Evolutionary conservation across 2,113 vertebrate genomes (phyloP), one percentile per base, ranked within the genome.

Genomic region (Chloebia gouldiae): DNA sequence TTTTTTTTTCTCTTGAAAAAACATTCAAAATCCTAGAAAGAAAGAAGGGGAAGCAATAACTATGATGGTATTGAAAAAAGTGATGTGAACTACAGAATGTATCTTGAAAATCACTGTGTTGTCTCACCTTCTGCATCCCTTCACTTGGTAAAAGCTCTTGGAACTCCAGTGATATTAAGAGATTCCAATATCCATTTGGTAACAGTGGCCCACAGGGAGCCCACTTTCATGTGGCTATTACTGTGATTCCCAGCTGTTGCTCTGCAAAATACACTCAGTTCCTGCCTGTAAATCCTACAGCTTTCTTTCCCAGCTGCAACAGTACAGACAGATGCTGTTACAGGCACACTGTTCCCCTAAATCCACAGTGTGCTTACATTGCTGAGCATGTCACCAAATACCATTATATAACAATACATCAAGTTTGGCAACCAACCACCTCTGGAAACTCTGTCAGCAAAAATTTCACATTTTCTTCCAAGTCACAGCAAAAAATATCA

Each of bases 331-430:
- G 80, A 86, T 60, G 79, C 63, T 42, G 50, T 54, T 57, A 79
- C 3, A 56, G 57, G 75, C 61, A 56, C 30, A 37, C 47, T n/a
- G 81, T n/a, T 82, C 63, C 66, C 39, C 84, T 66, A 84, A 89
- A 86, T 17, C 68, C 84, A 54, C 0, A 0, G 42, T 6, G 1
- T 10, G 40, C 61, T 79, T 9, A 5, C 31, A n/a, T 0, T 23
- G 49, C 49, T 40, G 45, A 92, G 45, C n/a, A 15, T 63, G 59
- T 23, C 78, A 82, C 57, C 51, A 72, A 72, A 72, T 33, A 49
- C 53, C 53, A 35, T 64, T 85, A 89, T 25, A 59, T 47, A 90
- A 76, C 28, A 53, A 81, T 8, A 31, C 20, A 70, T 9, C 20
- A 15, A 45, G 15, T 39, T 5, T 69, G 87, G 81, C 91, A 89